Evolutionary conservation across 2,888 invertebrate species (phyloP).

Genomic region (Ischnus inquisitorius): DNA sequence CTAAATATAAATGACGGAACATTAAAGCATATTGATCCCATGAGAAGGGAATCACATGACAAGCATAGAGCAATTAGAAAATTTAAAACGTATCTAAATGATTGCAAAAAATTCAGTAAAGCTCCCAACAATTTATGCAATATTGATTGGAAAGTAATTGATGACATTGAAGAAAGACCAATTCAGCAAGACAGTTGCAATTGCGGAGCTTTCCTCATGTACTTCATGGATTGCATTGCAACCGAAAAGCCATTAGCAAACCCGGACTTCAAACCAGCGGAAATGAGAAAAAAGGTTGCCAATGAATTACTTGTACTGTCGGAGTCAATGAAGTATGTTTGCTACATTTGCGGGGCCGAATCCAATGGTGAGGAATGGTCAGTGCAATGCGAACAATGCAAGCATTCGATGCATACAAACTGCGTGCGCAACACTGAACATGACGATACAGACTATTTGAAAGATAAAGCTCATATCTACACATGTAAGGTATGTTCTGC

Average conservation of each 20-base stretch:
- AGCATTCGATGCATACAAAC: constrained; percentile 9
- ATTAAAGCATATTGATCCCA: constrained; percentile 15
- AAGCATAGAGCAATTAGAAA: background rate
- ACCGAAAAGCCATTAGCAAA: background rate
- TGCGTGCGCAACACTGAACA: background rate
- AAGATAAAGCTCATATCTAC: background rate
- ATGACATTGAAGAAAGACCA: constrained; percentile 31
- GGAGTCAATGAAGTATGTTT: constrained; percentile 22
- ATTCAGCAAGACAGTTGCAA: constrained; percentile 24
- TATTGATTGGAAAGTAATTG: constrained; percentile 30
- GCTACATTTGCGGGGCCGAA: background rate
- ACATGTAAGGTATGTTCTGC: background rate
- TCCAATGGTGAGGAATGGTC: constrained; percentile 4
- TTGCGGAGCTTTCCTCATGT: constrained; percentile 25
- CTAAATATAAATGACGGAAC: constrained; percentile 14
- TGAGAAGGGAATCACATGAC: background rate
- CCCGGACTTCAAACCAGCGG: background rate
- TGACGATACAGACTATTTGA: background rate
- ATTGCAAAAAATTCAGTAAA: background rate
- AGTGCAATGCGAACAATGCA: constrained; percentile 7
- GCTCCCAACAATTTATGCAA: constrained; percentile 8
- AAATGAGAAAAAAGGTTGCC: constrained; percentile 1
- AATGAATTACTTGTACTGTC: constrained; percentile 12
- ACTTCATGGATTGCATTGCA: constrained; percentile 28
- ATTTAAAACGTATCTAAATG: background rate